Percentiles rank a stretch among this genome's conserved stretches.
These are phyloP conservation scores for Onychomys leucogaster DNA, from an alignment of 2,797 vertebrate genomes.

Conservation along the genomic window DNA sequence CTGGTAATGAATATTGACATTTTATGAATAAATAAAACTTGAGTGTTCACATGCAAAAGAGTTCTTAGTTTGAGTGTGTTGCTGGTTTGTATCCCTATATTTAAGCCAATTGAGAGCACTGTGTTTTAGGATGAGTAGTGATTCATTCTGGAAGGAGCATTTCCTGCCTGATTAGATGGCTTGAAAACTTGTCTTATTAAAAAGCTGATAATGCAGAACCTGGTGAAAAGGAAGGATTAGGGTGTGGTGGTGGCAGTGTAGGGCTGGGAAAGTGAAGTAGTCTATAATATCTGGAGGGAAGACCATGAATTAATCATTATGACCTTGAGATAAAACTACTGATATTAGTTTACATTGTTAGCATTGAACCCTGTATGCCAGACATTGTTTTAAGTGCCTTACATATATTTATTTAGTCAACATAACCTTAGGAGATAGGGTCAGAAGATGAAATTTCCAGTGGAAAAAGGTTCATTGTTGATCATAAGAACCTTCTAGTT, in stretches of 20 bases:
- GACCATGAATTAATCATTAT: not conserved
- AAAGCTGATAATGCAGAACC: not conserved
- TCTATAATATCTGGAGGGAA: constrained; percentile 44
- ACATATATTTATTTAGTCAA: not conserved
- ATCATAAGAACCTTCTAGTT: not conserved
- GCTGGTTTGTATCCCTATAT: not conserved
- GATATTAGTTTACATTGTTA: not conserved
- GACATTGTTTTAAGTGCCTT: constrained; percentile 46
- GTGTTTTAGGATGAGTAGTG: not conserved
- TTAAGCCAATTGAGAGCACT: constrained; percentile 5
- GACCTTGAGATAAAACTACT: not conserved
- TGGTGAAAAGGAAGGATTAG: not conserved
- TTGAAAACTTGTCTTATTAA: constrained; percentile 26
- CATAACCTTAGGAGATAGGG: not conserved
- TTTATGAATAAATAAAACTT: not conserved
- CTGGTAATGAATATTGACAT: constrained; percentile 4
- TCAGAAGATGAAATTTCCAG: constrained; percentile 24
- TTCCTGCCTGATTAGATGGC: constrained; percentile 17
- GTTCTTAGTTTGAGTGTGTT: constrained; percentile 14
- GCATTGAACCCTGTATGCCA: not conserved
- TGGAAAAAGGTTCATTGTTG: not conserved
- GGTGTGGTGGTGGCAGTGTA: not conserved
- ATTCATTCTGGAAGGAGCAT: not conserved
- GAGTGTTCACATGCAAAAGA: not conserved
- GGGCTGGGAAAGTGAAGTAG: not conserved